Conservation (phyloP, 2,797 vertebrate genomes). For the Huso huso region DNA sequence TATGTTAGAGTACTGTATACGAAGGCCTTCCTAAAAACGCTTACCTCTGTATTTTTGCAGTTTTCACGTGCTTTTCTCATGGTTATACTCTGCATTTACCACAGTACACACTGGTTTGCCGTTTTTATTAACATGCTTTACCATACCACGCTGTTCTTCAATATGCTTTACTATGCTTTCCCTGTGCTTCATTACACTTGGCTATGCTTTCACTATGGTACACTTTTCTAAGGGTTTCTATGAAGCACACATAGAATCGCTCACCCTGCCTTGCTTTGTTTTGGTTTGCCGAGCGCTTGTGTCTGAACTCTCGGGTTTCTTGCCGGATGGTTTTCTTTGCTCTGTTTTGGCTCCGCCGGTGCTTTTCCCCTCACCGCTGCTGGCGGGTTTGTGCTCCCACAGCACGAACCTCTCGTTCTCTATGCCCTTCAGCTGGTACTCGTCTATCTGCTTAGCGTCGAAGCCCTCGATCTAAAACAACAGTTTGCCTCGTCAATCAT, state of each 20-base stretch:
- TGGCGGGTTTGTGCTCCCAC: constrained; percentile 79
- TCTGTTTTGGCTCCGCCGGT: constrained; percentile 70
- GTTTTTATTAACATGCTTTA: too few relatives aligned
- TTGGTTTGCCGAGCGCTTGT: constrained; percentile 50
- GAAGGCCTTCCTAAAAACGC: too few relatives aligned
- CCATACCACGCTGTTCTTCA: too few relatives aligned
- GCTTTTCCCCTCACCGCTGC: constrained; percentile 64
- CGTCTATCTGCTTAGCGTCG: constrained; percentile 81
- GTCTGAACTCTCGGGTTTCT: constrained; percentile 42
- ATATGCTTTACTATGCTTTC: too few relatives aligned
- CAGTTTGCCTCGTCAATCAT: neutral
- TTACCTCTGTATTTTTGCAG: too few relatives aligned
- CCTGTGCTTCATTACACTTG: too few relatives aligned
- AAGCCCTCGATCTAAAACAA: constrained; percentile 80
- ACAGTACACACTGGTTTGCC: too few relatives aligned
- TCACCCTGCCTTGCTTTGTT: constrained; percentile 74
- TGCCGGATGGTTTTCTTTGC: constrained; percentile 55
- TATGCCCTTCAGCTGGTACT: constrained; percentile 84
- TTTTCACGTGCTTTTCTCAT: too few relatives aligned
- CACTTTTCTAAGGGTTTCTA: too few relatives aligned
- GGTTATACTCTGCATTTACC: too few relatives aligned
- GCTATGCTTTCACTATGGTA: too few relatives aligned
- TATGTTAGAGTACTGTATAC: too few relatives aligned
- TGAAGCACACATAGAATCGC: constrained; percentile 23
- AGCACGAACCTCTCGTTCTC: constrained; percentile 66